phyloP scores from a whole-genome alignment of 2,797 vertebrate genomes.

The Chromobotia macracanthus region DNA sequence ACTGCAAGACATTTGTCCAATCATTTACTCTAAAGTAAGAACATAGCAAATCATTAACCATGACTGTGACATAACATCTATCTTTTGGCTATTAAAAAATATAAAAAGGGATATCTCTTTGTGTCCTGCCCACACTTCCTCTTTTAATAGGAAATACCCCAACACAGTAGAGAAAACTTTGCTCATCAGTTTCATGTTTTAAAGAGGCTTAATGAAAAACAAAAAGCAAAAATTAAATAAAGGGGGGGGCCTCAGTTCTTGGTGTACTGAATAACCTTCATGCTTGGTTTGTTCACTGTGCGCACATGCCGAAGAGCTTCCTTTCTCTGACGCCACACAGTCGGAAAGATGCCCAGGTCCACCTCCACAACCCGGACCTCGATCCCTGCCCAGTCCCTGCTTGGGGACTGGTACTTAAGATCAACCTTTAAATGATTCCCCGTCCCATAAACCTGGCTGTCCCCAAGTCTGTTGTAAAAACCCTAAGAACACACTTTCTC shows the following conservation, averaged over 20 bases:
- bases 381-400: conserved; percentile 66
- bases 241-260: conserved; percentile 5
- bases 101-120: no score
- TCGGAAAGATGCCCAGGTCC: conserved; percentile 68
- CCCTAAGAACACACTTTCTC: conserved; percentile 42
- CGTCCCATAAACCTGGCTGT: conserved; percentile 71
- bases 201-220: background rate
- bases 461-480: conserved; percentile 73
- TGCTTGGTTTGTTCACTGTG: conserved; percentile 45
- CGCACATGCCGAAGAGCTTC: conserved; percentile 58
- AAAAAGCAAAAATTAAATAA: background rate
- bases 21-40: background rate
- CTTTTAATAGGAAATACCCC: background rate
- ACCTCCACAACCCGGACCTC: conserved; percentile 64
- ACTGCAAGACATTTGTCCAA: background rate
- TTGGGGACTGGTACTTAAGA: conserved; percentile 73
- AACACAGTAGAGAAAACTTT: background rate
- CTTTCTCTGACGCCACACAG: conserved; percentile 72
- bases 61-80: no score
- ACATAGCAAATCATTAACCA: background rate
- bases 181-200: background rate
- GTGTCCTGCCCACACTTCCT: background rate
- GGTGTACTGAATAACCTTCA: conserved; percentile 45
- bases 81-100: no score
- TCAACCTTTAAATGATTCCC: conserved; percentile 76